Percentiles rank a stretch among this genome's conserved stretches.
Conservation (phyloP, 1,140 invertebrate species). For the Cecropterus lyciades region DNA sequence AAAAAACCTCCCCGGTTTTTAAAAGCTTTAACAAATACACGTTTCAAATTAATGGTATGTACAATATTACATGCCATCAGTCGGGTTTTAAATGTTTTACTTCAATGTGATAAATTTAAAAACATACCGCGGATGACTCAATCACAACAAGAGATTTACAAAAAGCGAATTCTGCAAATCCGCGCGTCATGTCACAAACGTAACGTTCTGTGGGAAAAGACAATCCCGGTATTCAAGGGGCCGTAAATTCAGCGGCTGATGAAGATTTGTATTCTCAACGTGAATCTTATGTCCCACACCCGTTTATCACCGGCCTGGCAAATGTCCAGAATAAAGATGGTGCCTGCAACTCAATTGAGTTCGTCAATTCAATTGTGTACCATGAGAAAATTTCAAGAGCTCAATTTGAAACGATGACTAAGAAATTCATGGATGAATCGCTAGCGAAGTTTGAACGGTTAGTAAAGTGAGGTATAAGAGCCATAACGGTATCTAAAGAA, state of each 20-base stretch:
- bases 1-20: neutral
- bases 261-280: conserved; percentile 31
- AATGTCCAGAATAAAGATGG: conserved; percentile 30
- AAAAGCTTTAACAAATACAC: neutral
- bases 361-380: conserved; percentile 22
- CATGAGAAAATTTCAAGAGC: conserved; percentile 27
- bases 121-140: conserved; percentile 11
- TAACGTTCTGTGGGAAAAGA: conserved; percentile 24
- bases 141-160: conserved; percentile 20
- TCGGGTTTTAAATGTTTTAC: neutral
- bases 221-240: conserved; percentile 16
- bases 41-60: neutral
- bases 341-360: conserved; percentile 30
- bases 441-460: conserved; percentile 3
- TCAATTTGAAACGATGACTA: conserved; percentile 26
- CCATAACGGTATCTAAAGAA: conserved; percentile 2
- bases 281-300: conserved; percentile 32
- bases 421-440: neutral
- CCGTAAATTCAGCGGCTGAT: conserved; percentile 23
- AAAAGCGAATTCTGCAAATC: conserved; percentile 24
- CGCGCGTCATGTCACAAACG: conserved; percentile 20
- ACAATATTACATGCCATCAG: neutral
- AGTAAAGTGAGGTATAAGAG: neutral
- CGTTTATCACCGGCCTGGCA: conserved; percentile 30
- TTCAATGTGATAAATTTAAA: conserved; percentile 9